phyloP scores from a whole-genome alignment of 2,797 vertebrate species.

The Ctenochaetus hawaiiensis region DNA sequence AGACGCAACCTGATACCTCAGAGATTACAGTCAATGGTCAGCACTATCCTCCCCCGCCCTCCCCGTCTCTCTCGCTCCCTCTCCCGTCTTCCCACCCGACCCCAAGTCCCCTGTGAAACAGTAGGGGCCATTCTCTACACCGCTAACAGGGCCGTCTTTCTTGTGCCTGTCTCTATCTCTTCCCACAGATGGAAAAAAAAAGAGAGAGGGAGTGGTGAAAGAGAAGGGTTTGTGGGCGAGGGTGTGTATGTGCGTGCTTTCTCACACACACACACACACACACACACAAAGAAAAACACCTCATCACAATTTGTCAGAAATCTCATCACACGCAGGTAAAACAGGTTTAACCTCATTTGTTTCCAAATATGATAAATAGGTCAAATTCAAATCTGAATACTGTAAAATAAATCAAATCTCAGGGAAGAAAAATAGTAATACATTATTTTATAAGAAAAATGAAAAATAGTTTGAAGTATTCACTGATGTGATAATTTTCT shows the following conservation, averaged over 20 bases:
- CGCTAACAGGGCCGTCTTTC: conserved; percentile 83
- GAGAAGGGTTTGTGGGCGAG: conserved; percentile 42
- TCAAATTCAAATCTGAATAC: conserved; percentile 3
- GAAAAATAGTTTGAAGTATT: background rate
- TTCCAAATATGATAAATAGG: conserved; percentile 9
- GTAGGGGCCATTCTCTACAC: conserved; percentile 80
- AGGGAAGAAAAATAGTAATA: background rate
- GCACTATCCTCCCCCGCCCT: conserved; percentile 39
- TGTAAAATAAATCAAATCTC: conserved; percentile 8
- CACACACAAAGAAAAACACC: conserved; percentile 12
- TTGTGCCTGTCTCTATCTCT: conserved; percentile 74
- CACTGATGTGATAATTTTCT: background rate
- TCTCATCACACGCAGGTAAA: conserved; percentile 5
- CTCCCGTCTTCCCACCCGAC: conserved; percentile 43
- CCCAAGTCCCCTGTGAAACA: conserved; percentile 75
- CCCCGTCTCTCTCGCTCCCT: conserved; percentile 17
- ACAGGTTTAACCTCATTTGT: background rate
- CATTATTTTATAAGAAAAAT: background rate
- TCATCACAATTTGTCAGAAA: conserved; percentile 16
- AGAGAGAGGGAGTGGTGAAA: conserved; percentile 53
- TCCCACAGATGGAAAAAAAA: conserved; percentile 64
- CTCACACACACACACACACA: background rate
- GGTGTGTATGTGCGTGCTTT: conserved; percentile 12
- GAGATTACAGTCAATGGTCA: conserved; percentile 71
- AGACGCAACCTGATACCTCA: conserved; percentile 75